These are phyloP conservation scores for Allophyes oxyacanthae DNA, from an alignment of 2,888 invertebrate genomes.

Conservation along the genomic window DNA sequence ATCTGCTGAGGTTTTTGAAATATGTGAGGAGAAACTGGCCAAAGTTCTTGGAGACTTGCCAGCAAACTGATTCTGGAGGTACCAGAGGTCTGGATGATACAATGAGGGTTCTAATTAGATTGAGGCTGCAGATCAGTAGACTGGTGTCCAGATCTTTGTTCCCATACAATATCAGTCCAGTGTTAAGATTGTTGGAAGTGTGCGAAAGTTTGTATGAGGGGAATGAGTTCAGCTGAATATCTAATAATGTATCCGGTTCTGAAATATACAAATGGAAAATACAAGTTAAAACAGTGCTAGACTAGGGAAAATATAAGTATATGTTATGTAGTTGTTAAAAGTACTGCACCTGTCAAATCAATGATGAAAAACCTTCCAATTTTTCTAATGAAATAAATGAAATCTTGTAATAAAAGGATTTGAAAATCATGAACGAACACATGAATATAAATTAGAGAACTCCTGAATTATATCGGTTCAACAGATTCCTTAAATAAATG, in stretches of 20 bases:
- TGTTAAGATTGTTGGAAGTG: slow-evolving; percentile 94
- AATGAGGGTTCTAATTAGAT: slow-evolving; percentile 94
- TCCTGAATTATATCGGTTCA: no score
- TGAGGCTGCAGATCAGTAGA: slow-evolving; percentile 94
- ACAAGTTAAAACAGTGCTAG: slow-evolving; percentile 24
- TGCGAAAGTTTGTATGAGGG: slow-evolving; percentile 96
- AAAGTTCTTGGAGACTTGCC: slow-evolving; percentile 94
- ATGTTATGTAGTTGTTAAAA: slow-evolving; percentile 9
- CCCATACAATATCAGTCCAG: slow-evolving; percentile 97
- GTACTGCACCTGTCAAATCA: neutral
- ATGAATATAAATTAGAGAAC: neutral
- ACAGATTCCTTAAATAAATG: no score
- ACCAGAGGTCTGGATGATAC: slow-evolving; percentile 92
- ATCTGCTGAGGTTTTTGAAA: slow-evolving; percentile 95
- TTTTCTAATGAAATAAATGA: no score
- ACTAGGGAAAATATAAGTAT: slow-evolving; percentile 13
- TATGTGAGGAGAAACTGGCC: slow-evolving; percentile 95
- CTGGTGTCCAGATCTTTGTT: slow-evolving; percentile 95
- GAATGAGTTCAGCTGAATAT: slow-evolving; percentile 92
- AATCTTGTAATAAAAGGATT: no score
- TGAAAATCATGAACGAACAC: no score
- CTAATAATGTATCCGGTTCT: slow-evolving; percentile 6
- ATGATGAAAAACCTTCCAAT: neutral
- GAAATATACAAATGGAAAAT: slow-evolving; percentile 23
- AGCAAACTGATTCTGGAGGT: slow-evolving; percentile 88